Conservation (phyloP, 2,113 vertebrate species). For the Perca flavescens region DNA sequence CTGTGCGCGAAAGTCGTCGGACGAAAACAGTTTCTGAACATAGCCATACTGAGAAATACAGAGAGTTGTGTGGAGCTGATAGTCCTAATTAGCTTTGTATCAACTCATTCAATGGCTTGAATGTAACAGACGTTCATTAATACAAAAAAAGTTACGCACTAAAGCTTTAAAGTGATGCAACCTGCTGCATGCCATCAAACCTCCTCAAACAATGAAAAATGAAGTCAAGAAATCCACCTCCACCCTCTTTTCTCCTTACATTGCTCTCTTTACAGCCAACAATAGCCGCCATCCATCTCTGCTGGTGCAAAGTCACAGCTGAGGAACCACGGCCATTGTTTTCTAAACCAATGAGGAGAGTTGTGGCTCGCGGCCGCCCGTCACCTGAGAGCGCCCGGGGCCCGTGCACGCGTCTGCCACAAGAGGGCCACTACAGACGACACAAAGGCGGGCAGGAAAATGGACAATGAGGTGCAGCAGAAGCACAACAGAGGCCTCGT, state of each 20-base stretch:
- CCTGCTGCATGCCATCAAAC: slow-evolving; percentile 2
- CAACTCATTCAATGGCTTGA: too few species aligned
- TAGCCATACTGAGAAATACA: too few species aligned
- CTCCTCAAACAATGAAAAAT: slow-evolving; percentile 37
- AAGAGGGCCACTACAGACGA: slow-evolving; percentile 61
- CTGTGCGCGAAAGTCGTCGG: too few species aligned
- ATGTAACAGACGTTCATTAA: too few species aligned
- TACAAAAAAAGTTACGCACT: too few species aligned
- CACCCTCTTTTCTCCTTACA: slow-evolving; percentile 45
- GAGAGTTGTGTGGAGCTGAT: too few species aligned
- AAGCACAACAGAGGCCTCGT: slow-evolving; percentile 48
- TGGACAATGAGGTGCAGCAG: slow-evolving; percentile 47
- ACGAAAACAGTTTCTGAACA: too few species aligned
- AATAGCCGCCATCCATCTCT: slow-evolving; percentile 64
- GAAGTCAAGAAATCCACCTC: slow-evolving; percentile 56
- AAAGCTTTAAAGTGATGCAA: background rate
- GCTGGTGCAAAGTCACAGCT: slow-evolving; percentile 50
- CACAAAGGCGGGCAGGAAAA: slow-evolving; percentile 58
- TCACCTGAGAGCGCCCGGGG: slow-evolving; percentile 75
- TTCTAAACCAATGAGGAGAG: slow-evolving; percentile 71
- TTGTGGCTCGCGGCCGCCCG: slow-evolving; percentile 58
- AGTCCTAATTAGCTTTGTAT: too few species aligned
- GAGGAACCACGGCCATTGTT: slow-evolving; percentile 69
- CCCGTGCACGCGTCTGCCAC: slow-evolving; percentile 57
- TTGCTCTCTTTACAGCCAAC: slow-evolving; percentile 51